These are phyloP conservation scores for Malacoctenus gilli DNA, from an alignment of 2,797 vertebrate species.

Conservation along the genomic window DNA sequence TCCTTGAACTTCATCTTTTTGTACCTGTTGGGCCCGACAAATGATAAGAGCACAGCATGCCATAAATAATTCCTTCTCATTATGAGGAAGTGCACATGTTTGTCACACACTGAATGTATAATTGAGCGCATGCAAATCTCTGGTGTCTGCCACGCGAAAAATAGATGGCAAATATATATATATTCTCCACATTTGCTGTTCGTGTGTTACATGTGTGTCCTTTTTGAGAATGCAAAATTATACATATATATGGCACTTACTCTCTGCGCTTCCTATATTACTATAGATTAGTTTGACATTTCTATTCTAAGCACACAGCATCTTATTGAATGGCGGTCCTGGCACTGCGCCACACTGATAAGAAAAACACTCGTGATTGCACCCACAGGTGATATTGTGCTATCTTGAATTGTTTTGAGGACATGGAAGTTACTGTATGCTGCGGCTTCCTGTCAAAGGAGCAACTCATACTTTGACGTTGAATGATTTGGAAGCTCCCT, in stretches of 20 bases:
- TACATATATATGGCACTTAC: not conserved
- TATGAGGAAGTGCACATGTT: constrained; percentile 76
- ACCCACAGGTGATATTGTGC: constrained; percentile 40
- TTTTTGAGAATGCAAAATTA: not conserved
- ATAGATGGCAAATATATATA: constrained; percentile 5
- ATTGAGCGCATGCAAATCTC: constrained; percentile 73
- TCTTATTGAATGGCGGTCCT: constrained; percentile 29
- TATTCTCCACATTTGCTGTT: constrained; percentile 5
- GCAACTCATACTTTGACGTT: constrained; percentile 64
- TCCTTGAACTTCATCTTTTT: constrained; percentile 76
- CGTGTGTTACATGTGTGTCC: not conserved
- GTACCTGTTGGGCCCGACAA: constrained; percentile 73
- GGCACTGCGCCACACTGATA: constrained; percentile 29
- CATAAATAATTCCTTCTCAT: constrained; percentile 83
- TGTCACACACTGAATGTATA: constrained; percentile 79
- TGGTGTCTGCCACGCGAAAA: constrained; percentile 34
- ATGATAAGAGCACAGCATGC: constrained; percentile 76
- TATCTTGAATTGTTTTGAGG: constrained; percentile 47
- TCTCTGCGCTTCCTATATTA: not conserved
- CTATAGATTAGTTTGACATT: constrained; percentile 30
- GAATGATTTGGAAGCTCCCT: constrained; percentile 54
- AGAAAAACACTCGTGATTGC: constrained; percentile 24
- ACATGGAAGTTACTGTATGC: constrained; percentile 37
- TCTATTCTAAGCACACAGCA: constrained; percentile 22
- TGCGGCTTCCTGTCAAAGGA: constrained; percentile 42